Evolutionary conservation across 2,888 invertebrate genomes (phyloP), one percentile per base, ranked within the genome.

Genomic region (Sphecodes monilicornis): DNA sequence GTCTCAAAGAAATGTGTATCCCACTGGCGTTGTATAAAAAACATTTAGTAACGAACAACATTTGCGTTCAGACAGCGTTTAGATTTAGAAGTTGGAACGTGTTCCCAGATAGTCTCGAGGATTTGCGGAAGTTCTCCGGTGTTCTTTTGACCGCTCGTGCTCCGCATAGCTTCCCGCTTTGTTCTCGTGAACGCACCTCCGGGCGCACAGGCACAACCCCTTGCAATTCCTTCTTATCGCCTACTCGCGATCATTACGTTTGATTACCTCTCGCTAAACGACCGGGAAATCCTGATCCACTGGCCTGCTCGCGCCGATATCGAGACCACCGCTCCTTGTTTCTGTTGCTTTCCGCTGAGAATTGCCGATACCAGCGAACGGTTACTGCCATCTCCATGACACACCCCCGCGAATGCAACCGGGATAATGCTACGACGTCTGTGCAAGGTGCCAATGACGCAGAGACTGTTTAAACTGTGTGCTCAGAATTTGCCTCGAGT

Each of bases 191-290:
- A 57, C 26, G 57, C 26, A 26, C 57, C 57, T 11, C 26, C 57
- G 4, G 8, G 57, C 13, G 8, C 22, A 22, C 57, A 1, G 13
- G 13, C 26, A 26, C 26, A 26, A 57, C 57, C 57, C 54, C 4
- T 5, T 57, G 26, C 66, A 71, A 74, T 81, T 71, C 60, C 80
- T 29, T 72, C 80, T 50, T 73, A 77, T 84, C 80, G 36, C 16
- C 72, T 39, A 57, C 36, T 16, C 76, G 71, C 16, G 66, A 79
- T 70, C 74, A 57, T 81, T 84, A 75, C 69, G 68, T 80, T 77
- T 80, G 69, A 80, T 83, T 32, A 57, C 72, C 41, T 39, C n/a
- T 36, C 71, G 39, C 71, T 41, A 60, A 83, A 71, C 39, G 64
- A 22, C 46, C 29, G 66, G 75, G 66, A 76, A 82, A 75, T 54